These are phyloP conservation scores for Drosophila engyochracea DNA, from an alignment of 2,888 invertebrate species.

Conservation along the genomic window DNA sequence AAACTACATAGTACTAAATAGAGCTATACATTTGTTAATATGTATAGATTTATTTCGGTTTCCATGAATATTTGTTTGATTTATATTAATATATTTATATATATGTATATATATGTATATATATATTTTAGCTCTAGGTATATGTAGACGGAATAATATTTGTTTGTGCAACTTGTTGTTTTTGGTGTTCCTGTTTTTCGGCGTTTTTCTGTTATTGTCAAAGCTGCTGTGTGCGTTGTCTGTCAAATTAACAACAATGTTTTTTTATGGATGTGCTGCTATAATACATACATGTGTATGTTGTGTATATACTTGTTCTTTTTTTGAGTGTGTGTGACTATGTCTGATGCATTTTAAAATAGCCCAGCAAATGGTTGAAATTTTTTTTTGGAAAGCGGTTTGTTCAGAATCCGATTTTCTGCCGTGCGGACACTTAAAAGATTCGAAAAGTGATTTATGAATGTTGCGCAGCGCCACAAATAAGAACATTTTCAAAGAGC, in stretches of 20 bases:
- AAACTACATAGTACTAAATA: background rate
- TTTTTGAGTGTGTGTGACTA: slow-evolving; percentile 6
- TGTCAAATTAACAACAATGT: slow-evolving; percentile 68
- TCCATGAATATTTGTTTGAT: slow-evolving; percentile 16
- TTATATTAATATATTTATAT: slow-evolving; percentile 7
- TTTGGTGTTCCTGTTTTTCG: slow-evolving; percentile 13
- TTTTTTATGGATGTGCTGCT: slow-evolving; percentile 35
- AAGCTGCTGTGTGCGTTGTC: slow-evolving; percentile 39
- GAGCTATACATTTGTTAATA: slow-evolving; percentile 24
- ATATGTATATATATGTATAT: background rate
- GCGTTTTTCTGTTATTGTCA: slow-evolving; percentile 22
- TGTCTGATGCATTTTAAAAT: slow-evolving; percentile 55
- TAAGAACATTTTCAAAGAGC: slow-evolving; percentile 32
- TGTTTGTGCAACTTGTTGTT: slow-evolving; percentile 28
- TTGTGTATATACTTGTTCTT: background rate
- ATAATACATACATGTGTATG: background rate
- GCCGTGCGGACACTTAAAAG: slow-evolving; percentile 30
- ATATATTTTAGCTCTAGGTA: background rate
- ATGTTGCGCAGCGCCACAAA: slow-evolving; percentile 34
- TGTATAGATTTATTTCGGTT: background rate
- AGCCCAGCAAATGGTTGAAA: slow-evolving; percentile 44
- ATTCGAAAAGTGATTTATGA: slow-evolving; percentile 65
- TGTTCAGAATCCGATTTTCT: slow-evolving; percentile 4
- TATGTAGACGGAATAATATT: slow-evolving; percentile 14
- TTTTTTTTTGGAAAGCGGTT: slow-evolving; percentile 32